Evolutionary conservation across 1,140 invertebrate genomes (phyloP), one percentile per base, ranked within the genome.

Genomic region (Limonius californicus): DNA sequence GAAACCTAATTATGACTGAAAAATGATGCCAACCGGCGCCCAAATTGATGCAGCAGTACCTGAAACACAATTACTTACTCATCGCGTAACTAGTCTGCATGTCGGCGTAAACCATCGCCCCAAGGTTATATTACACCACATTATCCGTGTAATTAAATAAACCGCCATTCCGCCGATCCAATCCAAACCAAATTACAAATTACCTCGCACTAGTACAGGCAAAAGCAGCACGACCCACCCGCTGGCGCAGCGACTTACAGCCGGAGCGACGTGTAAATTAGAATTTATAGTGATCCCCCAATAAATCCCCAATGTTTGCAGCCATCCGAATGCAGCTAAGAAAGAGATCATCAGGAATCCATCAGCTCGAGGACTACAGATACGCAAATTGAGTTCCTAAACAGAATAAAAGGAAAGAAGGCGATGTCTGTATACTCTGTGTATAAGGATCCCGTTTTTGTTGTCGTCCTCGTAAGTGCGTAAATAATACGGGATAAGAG

Each of bases 281-380:
- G 50, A 61, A 61, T 61, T 61, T 61, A 61, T 61, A 61, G 59
- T 61, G 59, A 42, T 61, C 53, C 50, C 20, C 50, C 59, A 43
- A 61, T 61, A 61, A 61, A 61, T 61, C 59, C 59, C 59, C 15
- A 50, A 50, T 50, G 45, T 50, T 50, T 50, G 45, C 45, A 50
- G 20, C 45, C 45, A 50, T 18, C 45, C 45, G 45, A 21, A 50
- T 50, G n/a, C 45, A 14, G 45, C 45, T 50, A 50, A 50, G 45
- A 50, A 50, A 50, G 45, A 18, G 45, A 50, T 50, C 45, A 50
- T 50, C 45, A 50, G 16, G 20, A 50, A 50, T 50, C 45, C 45
- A 50, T 50, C 45, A 50, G 45, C 45, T 50, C 45, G 45, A 50
- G 45, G 16, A 50, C 45, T 50, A 50, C 45, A 50, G 45, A 50